Conservation (phyloP, 2,888 invertebrate genomes). For the Panopea generosa region DNA sequence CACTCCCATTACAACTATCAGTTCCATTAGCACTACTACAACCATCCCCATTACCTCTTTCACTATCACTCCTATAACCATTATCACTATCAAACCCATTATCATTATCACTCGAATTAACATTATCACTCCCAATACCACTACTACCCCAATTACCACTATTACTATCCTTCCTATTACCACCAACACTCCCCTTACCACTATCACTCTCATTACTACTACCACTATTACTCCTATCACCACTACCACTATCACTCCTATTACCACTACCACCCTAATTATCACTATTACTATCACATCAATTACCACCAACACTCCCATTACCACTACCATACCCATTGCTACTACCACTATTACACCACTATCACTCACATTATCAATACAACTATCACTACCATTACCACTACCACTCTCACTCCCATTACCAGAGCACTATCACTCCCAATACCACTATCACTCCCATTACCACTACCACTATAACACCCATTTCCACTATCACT, state of each 20-base stretch:
- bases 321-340: not conserved
- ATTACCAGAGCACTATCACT: not conserved
- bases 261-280: not conserved
- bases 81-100: not conserved
- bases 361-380: not conserved
- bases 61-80: constrained; percentile 1
- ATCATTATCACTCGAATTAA: not conserved
- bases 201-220: not conserved
- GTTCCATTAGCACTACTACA: not conserved
- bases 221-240: not conserved
- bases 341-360: constrained; percentile 7
- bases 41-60: not conserved
- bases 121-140: constrained; percentile 1
- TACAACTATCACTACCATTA: not conserved
- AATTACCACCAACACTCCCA: constrained; percentile 2
- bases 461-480: not conserved
- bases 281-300: not conserved
- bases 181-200: not conserved
- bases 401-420: not conserved
- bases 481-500: not conserved
- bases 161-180: not conserved
- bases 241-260: not conserved
- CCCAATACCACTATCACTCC: not conserved
- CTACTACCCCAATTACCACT: not conserved
- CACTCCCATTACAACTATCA: not conserved